Evolutionary conservation across 1,140 invertebrate species (phyloP), one percentile per base, ranked within the genome.

Genomic region (Drosophila trapezifrons): DNA sequence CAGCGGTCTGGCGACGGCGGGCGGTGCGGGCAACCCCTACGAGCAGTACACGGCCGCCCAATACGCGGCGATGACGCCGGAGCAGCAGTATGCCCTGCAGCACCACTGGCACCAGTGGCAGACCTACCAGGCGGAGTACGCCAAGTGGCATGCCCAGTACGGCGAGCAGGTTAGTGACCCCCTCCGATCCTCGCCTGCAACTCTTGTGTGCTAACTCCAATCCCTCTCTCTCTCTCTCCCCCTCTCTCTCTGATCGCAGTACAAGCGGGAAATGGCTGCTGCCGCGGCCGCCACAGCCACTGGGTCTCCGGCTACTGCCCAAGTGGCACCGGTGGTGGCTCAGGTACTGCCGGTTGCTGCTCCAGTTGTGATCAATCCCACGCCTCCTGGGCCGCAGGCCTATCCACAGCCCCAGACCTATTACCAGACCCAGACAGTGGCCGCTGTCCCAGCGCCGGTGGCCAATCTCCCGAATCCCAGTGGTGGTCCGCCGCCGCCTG

Each of bases 41-140:
- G 93, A 93, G 56, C 94, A 94, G 13, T 96, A 95, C 72, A 95
- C 95, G 12, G 78, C 94, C 9, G 95, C 96, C 57, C 95, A 96
- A 90, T 96, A 95, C 93, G 93, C 94, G 52, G 90, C 93, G 2
- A 91, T 94, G 91, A 90, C 91, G 0, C 90, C 91, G 8, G 91
- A 90, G 27, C 89, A 90, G 57, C 92, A 91, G 60, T 84, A 77
- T 54, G 81, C 83, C 0, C 58, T 94, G 62, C 96, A 96, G 87
- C 96, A 96, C 89, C 96, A 96, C 81, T 97, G 96, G 96, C 94
- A 96, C 56, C 96, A 97, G 80, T 97, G 96, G 96, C 94, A 95
- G 35, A 95, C 96, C 71, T 97, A 96, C 95, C 96, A 97, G 85
- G 95, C 96, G 80, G 96, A 97, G 80, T 97, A 96, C 90, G 94